Base-by-base conservation (phyloP, 2,113 vertebrate species). In the Phoxinus phoxinus region DNA sequence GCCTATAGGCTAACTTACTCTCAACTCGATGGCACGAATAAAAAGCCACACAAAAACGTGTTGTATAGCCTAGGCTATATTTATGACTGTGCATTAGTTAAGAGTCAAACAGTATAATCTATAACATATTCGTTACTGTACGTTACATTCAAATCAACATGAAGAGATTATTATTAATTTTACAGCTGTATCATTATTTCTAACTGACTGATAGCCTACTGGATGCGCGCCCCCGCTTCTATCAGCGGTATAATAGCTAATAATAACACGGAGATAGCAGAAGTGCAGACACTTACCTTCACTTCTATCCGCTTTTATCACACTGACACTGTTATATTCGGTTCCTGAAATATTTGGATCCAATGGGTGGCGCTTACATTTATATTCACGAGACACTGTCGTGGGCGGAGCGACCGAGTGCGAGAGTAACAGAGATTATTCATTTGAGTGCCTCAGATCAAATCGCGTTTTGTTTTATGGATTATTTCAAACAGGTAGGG, bases 221-320 rank as follows among this genome's bases (percentile, higher is more conserved):
- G 35, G 6, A 8, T 79, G 9, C 30, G 13, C 37, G 23, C 37
- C 8, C n/a, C 17, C 4, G 12, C 6, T 6, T 63, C 3, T 17
- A 27, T 21, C 15, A 8, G 12, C 17, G 9, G 41, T 48, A n/a
- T n/a, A n/a, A n/a, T n/a, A n/a, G n/a, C 23, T 67, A 12, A 46
- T 9, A 80, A 44, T 11, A 27, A 15, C 15, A 21, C 7, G 10
- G 19, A 71, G 46, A 30, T 30, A 83, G 46, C 27, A 56, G 30
- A 53, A 32, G 80, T 7, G 27, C 61, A 0, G 30, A n/a, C n/a
- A n/a, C 81, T 83, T 83, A 83, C 81, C 81, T 82, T 82, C 63
- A 23, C 63, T 56, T 4, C 19, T 48, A 1, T 35, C 21, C 11
- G 25, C 10, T 12, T 9, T n/a, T n/a, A 13, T 37, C 25, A 65